Base-by-base conservation (phyloP, 2,888 invertebrate genomes). In the Archaeoteleia sp. region DNA sequence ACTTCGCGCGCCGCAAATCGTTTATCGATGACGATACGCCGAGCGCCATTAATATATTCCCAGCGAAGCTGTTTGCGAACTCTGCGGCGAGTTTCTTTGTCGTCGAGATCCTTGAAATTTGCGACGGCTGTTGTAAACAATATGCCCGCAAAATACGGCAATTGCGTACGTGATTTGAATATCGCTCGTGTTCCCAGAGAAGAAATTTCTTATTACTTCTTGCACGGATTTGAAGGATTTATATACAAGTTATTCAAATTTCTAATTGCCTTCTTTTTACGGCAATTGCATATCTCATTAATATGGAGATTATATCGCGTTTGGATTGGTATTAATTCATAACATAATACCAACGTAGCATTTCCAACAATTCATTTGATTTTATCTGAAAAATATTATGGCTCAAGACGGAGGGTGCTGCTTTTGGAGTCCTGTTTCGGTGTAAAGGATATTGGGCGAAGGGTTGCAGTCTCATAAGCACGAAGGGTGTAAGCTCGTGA, bases 391-490 rank as follows among this genome's bases (percentile, higher is more conserved):
- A 37, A 39, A 39, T 49, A 23, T 49, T 8, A 9, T 15, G 23
- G 17, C 27, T 27, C 14, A 15, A 35, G 37, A 37, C 20, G 15
- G 12, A 35, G 25, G 42, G 34, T 8, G 15, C 10, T 34, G 27
- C 27, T 25, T 1, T 12, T 25, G 6, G 13, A 25, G 25, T n/a
- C n/a, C n/a, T n/a, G n/a, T n/a, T n/a, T n/a, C n/a, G n/a, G n/a
- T n/a, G 23, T 10, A 13, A 45, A 32, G 15, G 23, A 40, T 49
- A 61, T 61, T 40, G 45, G 40, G n/a, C 23, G 23, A 51, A 48
- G 57, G 55, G 62, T 53, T 39, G 35, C 51, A 39, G 43, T 51
- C 45, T 40, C 39, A 43, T 63, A 63, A 54, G 68, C 63, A 39
- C 23, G 35, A 32, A 53, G 61, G 53, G 54, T 42, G 43, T 45